Evolutionary conservation across 2,888 invertebrate species (phyloP), one percentile per base, ranked within the genome.

Genomic region (Andrena haemorrhoa): DNA sequence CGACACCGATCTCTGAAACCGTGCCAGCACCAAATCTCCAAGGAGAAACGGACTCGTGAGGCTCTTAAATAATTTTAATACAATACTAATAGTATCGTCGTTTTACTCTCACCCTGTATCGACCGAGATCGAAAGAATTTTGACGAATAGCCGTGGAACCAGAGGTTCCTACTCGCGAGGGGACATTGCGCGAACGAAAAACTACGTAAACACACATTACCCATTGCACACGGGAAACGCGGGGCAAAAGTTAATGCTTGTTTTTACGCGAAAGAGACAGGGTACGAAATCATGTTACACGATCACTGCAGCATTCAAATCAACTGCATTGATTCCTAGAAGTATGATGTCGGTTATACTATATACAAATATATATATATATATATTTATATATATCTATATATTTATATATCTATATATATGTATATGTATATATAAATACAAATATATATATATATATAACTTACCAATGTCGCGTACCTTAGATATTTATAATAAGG

Each of bases 1-100:
- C 95, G 99, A 99, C 95, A 99, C 98, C 88, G 98, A 99, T 95
- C 97, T 99, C 93, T 99, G 96, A 94, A 82, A 84, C 76, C 79
- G 83, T 82, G 79, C 82, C 75, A 76, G 79, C 69, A 72, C 66
- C 75, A 69, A 79, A 82, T 79, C 83, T 79, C 73, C 56, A 66
- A 31, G 69, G 82, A 82, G 80, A 82, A 78, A 63, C 69, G 84
- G 75, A 73, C 80, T 72, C 83, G 80, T 79, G 82, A 82, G 82
- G 84, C 84, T 85, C 79, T 82, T 72, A 71, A 79, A 74, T 81
- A 81, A 86, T 76, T 85, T 85, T 82, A 86, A 82, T 78, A 81
- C 77, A 82, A 73, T 56, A 86, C 83, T 86, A 65, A 64, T 64
- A 72, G 79, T 80, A 73, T 78, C 81, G 84, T 84, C 85, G 79